Evolutionary conservation across 2,797 vertebrate genomes (phyloP).

Genomic region (Manis javanica): DNA sequence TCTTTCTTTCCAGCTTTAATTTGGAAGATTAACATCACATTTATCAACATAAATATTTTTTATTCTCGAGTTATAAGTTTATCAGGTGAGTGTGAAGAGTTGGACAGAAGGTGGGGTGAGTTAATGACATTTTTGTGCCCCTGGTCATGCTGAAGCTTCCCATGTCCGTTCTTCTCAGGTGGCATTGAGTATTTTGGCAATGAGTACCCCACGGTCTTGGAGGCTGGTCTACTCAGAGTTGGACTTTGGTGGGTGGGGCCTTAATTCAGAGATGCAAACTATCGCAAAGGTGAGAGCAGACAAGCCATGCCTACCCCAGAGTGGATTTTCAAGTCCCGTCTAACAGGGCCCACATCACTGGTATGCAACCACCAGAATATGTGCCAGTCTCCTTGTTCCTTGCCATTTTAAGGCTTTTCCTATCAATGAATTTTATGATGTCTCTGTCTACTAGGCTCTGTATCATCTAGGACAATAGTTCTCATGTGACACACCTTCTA

Average conservation of each 20-base stretch:
- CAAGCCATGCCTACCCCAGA: not conserved
- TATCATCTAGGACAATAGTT: not conserved
- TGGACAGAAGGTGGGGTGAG: not conserved
- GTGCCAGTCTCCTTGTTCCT: not conserved
- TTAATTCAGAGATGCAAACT: not conserved
- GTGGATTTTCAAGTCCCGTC: not conserved
- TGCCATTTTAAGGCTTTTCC: not conserved
- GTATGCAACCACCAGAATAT: not conserved
- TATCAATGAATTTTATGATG: not conserved
- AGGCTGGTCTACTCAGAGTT: not conserved
- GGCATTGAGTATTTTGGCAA: not conserved
- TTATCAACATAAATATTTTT: conserved; percentile 19
- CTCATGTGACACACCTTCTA: not conserved
- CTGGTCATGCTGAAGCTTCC: not conserved
- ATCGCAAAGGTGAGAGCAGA: not conserved
- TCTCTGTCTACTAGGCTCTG: not conserved
- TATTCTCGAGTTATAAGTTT: not conserved
- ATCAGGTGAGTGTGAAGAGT: not conserved
- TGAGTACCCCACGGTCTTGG: not conserved
- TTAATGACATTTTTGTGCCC: not conserved
- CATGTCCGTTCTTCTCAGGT: not conserved
- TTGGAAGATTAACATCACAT: not conserved
- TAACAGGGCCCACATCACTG: not conserved
- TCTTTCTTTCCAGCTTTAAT: not conserved
- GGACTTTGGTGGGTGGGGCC: not conserved